phyloP scores from a whole-genome alignment of 1,140 invertebrate species.

The Eciton burchellii region DNA sequence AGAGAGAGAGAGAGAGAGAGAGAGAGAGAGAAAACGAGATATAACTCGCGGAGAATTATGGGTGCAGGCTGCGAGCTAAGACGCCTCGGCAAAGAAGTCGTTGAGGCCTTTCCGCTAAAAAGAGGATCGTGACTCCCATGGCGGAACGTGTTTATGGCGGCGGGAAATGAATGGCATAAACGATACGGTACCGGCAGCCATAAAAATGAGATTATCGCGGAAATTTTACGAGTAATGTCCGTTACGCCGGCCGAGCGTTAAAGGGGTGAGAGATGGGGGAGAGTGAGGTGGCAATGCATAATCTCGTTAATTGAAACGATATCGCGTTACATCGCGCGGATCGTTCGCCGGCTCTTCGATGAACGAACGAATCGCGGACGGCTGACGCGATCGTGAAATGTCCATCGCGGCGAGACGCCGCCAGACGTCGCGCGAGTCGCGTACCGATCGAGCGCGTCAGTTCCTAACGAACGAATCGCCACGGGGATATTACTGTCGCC shows the following conservation, averaged over 20 bases:
- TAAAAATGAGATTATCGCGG: constrained; percentile 50
- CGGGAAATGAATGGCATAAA: constrained; percentile 63
- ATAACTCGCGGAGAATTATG: constrained; percentile 37
- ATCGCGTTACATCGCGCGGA: constrained; percentile 26
- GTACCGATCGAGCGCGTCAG: constrained; percentile 45
- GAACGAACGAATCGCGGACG: too few species aligned
- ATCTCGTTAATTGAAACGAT: constrained; percentile 59
- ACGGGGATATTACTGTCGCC: constrained; percentile 36
- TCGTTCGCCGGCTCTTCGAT: too few species aligned
- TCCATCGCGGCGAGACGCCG: neutral
- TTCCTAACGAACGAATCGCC: constrained; percentile 32
- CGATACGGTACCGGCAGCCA: constrained; percentile 30
- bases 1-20: too few species aligned
- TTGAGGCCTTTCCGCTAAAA: constrained; percentile 49
- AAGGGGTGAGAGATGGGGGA: too few species aligned
- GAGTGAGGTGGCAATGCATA: too few species aligned
- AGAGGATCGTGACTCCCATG: constrained; percentile 45
- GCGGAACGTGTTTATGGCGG: constrained; percentile 52
- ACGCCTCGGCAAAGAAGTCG: constrained; percentile 55
- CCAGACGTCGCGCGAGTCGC: constrained; percentile 22
- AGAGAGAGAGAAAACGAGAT: too few species aligned
- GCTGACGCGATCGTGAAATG: too few species aligned
- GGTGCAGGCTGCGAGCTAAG: constrained; percentile 24
- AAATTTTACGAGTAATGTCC: constrained; percentile 46
- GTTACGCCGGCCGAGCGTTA: constrained; percentile 49